phyloP scores from a whole-genome alignment of 2,113 vertebrate genomes.

The Toxotes jaculatrix region DNA sequence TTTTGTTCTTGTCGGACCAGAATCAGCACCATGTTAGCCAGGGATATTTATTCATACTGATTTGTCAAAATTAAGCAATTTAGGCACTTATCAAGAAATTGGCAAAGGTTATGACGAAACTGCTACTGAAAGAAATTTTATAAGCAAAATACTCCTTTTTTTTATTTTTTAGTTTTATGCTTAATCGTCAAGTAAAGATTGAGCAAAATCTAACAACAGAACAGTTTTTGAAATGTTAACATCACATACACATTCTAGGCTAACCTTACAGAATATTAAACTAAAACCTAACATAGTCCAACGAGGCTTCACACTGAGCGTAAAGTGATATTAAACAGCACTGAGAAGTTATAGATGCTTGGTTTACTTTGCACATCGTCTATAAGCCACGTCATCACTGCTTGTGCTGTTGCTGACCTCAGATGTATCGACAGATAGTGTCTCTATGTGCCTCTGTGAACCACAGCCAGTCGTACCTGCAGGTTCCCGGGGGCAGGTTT shows the following conservation, averaged over 20 bases:
- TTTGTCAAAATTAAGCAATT: constrained; percentile 77
- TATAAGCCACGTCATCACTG: constrained; percentile 10
- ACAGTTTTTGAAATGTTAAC: constrained; percentile 28
- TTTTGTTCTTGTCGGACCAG: constrained; percentile 29
- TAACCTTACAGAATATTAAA: constrained; percentile 48
- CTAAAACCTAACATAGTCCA: constrained; percentile 48
- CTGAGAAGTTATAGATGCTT: constrained; percentile 39
- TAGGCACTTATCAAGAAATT: constrained; percentile 82
- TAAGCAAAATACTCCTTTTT: constrained; percentile 41
- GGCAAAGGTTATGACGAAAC: constrained; percentile 60
- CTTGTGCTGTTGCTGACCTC: constrained; percentile 63
- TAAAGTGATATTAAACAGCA: constrained; percentile 51
- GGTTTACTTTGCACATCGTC: constrained; percentile 48
- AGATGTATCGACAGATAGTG: constrained; percentile 13
- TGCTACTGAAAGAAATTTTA: constrained; percentile 49
- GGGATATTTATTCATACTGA: constrained; percentile 44
- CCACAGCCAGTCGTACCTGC: constrained; percentile 33
- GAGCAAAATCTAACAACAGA: constrained; percentile 47
- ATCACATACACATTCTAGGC: constrained; percentile 45
- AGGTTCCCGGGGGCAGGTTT: constrained; percentile 35
- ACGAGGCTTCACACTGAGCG: constrained; percentile 43
- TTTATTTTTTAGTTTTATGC: constrained; percentile 31
- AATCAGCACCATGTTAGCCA: constrained; percentile 68
- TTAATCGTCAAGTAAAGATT: constrained; percentile 46
- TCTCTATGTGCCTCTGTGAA: constrained; percentile 49